Evolutionary conservation across 2,888 invertebrate genomes (phyloP), one percentile per base, ranked within the genome.

Genomic region (Cyrtodaria siliqua): DNA sequence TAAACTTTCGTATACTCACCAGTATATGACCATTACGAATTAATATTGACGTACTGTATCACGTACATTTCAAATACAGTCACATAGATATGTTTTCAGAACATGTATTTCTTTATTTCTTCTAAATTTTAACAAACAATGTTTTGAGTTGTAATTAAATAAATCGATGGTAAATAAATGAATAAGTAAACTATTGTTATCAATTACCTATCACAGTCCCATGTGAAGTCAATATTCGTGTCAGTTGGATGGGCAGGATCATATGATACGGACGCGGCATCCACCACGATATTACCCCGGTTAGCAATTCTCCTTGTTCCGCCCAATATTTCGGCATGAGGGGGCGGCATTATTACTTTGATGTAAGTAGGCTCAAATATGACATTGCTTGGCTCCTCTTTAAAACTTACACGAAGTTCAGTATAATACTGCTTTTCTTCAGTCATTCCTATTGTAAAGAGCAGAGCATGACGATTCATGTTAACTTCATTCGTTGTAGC

Each of bases 301-400:
- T 33, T 50, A 2, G 56, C 50, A 20, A 52, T 53, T 12, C 82
- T 66, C 33, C 82, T 44, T 8, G 44, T 50, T 27, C 83, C 78
- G 18, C 83, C 85, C 33, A 72, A 61, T 18, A 85, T 82, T 44
- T 67, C 71, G 20, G 78, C 77, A 67, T 74, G 82, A 0, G 83
- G 85, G 0, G 82, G 73, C 0, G 82, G 81, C 33, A 73, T 74
- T 8, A 74, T 50, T 38, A 82, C 78, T 23, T 64, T 44, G 2
- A 79, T 4, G 52, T 56, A 81, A 3, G 82, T 85, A 16, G 79
- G 79, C 49, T 85, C 85, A 49, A 60, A 67, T 2, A 84, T 76
- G n/a, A 53, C 67, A 38, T 83, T 85, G 2, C 8, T 24, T 12
- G 66, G 67, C 27, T 77, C 80, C 42, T 82, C 78, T 23, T 70